phyloP scores from a whole-genome alignment of 1,140 invertebrate species.

The Parapsyche elsis region DNA sequence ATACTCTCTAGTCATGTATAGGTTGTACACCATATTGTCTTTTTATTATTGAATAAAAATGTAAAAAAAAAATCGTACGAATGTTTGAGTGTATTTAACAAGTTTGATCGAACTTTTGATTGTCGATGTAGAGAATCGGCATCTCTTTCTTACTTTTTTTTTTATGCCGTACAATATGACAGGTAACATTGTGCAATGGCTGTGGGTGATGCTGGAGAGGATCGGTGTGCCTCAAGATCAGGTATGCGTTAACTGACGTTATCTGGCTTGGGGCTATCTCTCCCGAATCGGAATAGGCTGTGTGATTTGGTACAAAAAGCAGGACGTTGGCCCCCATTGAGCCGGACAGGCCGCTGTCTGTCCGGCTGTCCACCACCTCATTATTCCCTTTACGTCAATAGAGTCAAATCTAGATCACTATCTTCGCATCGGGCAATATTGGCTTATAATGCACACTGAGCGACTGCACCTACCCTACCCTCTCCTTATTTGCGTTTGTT shows the following conservation, averaged over 20 bases:
- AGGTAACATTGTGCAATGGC: slow-evolving; percentile 29
- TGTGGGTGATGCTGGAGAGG: neutral
- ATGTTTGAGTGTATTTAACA: neutral
- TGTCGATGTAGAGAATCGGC: neutral
- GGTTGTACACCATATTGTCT: neutral
- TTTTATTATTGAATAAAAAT: no score
- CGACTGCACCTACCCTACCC: neutral
- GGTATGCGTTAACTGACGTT: slow-evolving; percentile 38
- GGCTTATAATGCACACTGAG: neutral
- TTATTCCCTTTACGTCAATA: slow-evolving; percentile 48
- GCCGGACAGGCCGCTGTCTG: slow-evolving; percentile 42
- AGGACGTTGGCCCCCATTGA: slow-evolving; percentile 32
- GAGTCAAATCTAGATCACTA: slow-evolving; percentile 50
- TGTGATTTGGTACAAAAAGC: neutral
- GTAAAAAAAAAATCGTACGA: no score
- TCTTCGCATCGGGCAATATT: slow-evolving; percentile 27
- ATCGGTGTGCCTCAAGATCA: slow-evolving; percentile 21
- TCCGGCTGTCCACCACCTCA: slow-evolving; percentile 45
- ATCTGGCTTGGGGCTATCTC: slow-evolving; percentile 7
- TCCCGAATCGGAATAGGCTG: neutral
- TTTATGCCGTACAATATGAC: neutral
- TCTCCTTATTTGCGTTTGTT: no score
- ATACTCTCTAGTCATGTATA: slow-evolving; percentile 17
- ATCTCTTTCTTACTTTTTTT: neutral
- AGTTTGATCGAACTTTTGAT: slow-evolving; percentile 1